These are phyloP conservation scores for Ptychadena robeensis DNA, from an alignment of 2,797 vertebrate genomes.

Conservation along the genomic window DNA sequence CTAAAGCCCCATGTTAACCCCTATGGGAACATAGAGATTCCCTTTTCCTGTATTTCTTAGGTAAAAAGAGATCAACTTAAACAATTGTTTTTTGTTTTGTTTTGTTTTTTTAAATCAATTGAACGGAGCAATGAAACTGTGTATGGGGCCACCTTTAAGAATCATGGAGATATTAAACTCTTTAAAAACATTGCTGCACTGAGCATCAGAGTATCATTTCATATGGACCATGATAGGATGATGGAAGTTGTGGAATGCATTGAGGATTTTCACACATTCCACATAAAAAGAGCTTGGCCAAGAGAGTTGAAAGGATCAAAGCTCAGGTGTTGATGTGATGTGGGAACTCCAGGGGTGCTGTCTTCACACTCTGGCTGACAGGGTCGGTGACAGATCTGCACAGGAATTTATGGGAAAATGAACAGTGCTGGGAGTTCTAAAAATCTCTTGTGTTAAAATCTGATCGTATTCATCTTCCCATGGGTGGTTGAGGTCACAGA, in stretches of 20 bases:
- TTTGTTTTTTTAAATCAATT: too few relatives aligned
- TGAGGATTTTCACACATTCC: slow-evolving; percentile 7
- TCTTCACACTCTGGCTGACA: slow-evolving; percentile 9
- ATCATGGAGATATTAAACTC: too few relatives aligned
- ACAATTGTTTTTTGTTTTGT: too few relatives aligned
- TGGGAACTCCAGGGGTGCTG: neutral
- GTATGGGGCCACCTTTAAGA: too few relatives aligned
- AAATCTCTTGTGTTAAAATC: neutral
- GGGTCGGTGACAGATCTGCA: slow-evolving; percentile 12
- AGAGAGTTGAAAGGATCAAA: slow-evolving; percentile 19
- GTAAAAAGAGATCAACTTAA: too few relatives aligned
- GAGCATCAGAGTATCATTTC: neutral
- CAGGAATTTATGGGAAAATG: slow-evolving; percentile 24
- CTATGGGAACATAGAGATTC: too few relatives aligned
- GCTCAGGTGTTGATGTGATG: slow-evolving; percentile 50
- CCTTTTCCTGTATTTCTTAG: too few relatives aligned
- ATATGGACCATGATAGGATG: too few relatives aligned
- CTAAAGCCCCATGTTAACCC: too few relatives aligned
- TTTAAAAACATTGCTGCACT: neutral
- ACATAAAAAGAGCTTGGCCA: slow-evolving; percentile 13
- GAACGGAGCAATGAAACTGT: too few relatives aligned
- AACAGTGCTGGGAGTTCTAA: neutral
- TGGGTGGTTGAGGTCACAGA: neutral
- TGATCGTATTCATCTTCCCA: slow-evolving; percentile 18
- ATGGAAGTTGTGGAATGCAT: neutral